Percentiles rank a stretch among this genome's conserved stretches.
These are phyloP conservation scores for Mesorhabditis belari DNA, from an alignment of 2,888 invertebrate genomes.

Conservation along the genomic window DNA sequence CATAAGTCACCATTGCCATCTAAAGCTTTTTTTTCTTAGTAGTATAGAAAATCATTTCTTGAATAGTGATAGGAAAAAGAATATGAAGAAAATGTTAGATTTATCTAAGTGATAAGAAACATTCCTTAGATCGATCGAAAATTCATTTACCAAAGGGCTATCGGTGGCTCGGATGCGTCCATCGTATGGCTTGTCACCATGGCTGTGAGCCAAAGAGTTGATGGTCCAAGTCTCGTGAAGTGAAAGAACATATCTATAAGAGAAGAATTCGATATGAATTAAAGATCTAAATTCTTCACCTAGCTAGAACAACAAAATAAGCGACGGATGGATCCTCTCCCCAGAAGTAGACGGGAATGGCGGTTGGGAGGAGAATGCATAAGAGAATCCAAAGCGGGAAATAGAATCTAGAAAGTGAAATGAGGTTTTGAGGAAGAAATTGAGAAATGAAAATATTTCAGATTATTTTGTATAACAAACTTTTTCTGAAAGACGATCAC, in stretches of 20 bases:
- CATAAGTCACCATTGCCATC: constrained; percentile 44
- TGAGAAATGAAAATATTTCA: no score
- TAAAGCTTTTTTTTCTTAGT: no score
- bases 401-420: constrained; percentile 70
- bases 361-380: constrained; percentile 73
- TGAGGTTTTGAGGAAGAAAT: no score
- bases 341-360: constrained; percentile 74
- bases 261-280: constrained; percentile 56
- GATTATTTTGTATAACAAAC: constrained; percentile 58
- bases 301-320: constrained; percentile 72
- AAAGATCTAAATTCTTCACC: no score
- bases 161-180: constrained; percentile 56
- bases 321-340: constrained; percentile 70
- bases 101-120: constrained; percentile 53
- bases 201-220: constrained; percentile 84
- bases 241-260: constrained; percentile 59
- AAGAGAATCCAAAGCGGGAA: constrained; percentile 68
- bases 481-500: constrained; percentile 77
- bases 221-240: constrained; percentile 75
- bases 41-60: no score
- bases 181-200: constrained; percentile 83
- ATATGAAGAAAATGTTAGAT: no score
- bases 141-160: constrained; percentile 7
- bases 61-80: no score
- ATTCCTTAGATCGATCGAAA: constrained; percentile 21